Percentiles rank a stretch among this genome's conserved stretches.
Evolutionary conservation across 2,113 vertebrate species (phyloP).

Genomic region (Grallaria varia): DNA sequence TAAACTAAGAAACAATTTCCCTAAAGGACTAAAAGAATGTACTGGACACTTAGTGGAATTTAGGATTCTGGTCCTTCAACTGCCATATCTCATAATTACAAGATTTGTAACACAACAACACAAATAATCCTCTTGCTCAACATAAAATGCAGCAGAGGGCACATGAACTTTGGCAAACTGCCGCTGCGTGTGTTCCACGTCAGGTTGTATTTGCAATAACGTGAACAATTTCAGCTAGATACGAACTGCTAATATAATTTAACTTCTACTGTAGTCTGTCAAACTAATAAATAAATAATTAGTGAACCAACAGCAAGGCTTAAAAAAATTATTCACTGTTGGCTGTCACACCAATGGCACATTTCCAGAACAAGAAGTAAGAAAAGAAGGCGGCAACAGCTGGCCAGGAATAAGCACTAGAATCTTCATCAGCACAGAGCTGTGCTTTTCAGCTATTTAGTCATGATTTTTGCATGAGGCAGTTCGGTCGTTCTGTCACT

Average conservation of each 20-base stretch:
- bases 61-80: neutral
- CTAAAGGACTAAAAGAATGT: neutral
- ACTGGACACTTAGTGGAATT: neutral
- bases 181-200: fast-evolving
- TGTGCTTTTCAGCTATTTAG: neutral
- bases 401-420: neutral
- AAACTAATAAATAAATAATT: neutral
- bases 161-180: neutral
- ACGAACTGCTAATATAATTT: neutral
- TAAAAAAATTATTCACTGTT: neutral
- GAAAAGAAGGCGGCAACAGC: neutral
- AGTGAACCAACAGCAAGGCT: neutral
- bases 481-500: fast-evolving
- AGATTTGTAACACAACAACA: neutral
- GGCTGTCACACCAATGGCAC: neutral
- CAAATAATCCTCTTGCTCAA: neutral
- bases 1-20: neutral
- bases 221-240: neutral
- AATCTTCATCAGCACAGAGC: neutral
- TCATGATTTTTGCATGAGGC: fast-evolving
- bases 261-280: neutral
- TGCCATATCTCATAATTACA: neutral
- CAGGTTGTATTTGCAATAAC: neutral
- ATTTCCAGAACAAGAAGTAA: neutral
- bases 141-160: neutral